A percentile compares a stretch with the other conserved stretches of the same genome.
Conservation (phyloP, 1,140 invertebrate genomes). For the Liolophura sinensis region DNA sequence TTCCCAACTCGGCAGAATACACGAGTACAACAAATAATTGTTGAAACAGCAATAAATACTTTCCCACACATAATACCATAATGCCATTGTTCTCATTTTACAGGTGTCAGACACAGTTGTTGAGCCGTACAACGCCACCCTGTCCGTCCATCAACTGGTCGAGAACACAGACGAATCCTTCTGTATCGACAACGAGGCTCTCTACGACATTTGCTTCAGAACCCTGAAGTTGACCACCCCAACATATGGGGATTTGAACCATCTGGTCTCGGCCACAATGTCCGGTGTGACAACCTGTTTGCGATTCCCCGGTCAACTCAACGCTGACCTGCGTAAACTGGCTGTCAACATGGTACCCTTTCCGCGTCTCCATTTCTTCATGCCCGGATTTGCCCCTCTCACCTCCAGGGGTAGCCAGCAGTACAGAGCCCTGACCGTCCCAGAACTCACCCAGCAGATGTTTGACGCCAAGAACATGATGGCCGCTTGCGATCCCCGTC, state of each 20-base stretch:
- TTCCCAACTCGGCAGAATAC: too few species aligned
- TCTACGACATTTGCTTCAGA: constrained; percentile 92
- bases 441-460: constrained; percentile 68
- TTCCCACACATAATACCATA: too few species aligned
- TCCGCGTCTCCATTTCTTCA: constrained; percentile 79
- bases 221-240: constrained; percentile 68
- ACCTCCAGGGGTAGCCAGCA: constrained; percentile 64
- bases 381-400: constrained; percentile 77
- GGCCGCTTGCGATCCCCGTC: constrained; percentile 73
- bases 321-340: constrained; percentile 82
- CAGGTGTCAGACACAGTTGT: constrained; percentile 77
- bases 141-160: constrained; percentile 72
- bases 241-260: constrained; percentile 57
- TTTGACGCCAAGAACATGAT: constrained; percentile 79
- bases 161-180: constrained; percentile 71
- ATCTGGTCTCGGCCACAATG: constrained; percentile 63
- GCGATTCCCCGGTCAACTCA: constrained; percentile 79
- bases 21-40: too few species aligned
- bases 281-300: constrained; percentile 80
- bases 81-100: constrained; percentile 25
- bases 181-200: constrained; percentile 73
- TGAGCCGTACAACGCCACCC: constrained; percentile 75
- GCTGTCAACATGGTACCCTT: constrained; percentile 79
- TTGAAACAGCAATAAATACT: too few species aligned
- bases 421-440: constrained; percentile 63